phyloP scores from a whole-genome alignment of 2,888 invertebrate genomes.

The Cheilosia pagana region DNA sequence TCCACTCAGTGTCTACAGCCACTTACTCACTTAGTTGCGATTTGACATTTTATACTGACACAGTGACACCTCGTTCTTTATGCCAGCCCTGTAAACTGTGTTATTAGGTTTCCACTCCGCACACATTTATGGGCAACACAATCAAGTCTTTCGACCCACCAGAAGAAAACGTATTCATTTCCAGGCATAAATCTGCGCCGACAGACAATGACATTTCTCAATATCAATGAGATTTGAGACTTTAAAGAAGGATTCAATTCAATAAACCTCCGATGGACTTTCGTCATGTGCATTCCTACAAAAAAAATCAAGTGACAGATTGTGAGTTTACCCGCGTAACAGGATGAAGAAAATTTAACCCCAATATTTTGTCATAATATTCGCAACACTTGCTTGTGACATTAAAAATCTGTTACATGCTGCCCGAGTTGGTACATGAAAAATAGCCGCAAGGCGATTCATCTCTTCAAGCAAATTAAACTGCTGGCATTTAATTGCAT shows the following conservation, averaged over 20 bases:
- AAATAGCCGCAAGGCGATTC: slow-evolving; percentile 13
- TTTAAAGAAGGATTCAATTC: slow-evolving; percentile 47
- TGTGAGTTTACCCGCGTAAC: slow-evolving; percentile 7
- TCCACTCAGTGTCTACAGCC: background rate
- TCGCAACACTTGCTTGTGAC: slow-evolving; percentile 25
- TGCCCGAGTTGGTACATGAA: background rate
- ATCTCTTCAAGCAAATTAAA: slow-evolving; percentile 53
- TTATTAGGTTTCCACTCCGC: slow-evolving; percentile 48
- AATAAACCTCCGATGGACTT: slow-evolving; percentile 10
- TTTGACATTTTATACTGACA: slow-evolving; percentile 55
- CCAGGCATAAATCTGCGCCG: slow-evolving; percentile 10
- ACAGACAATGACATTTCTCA: slow-evolving; percentile 40
- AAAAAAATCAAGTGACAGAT: too few relatives aligned
- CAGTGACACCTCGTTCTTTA: slow-evolving; percentile 33
- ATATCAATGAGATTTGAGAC: slow-evolving; percentile 49
- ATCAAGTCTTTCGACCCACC: slow-evolving; percentile 3
- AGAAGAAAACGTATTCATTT: slow-evolving; percentile 28
- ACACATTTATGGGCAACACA: slow-evolving; percentile 12
- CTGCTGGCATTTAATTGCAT: slow-evolving; percentile 46
- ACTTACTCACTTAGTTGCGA: slow-evolving; percentile 1
- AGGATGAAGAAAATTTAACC: slow-evolving; percentile 49
- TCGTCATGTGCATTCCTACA: too few relatives aligned
- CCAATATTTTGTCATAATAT: slow-evolving; percentile 48
- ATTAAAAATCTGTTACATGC: slow-evolving; percentile 19
- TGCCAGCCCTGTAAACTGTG: slow-evolving; percentile 41